A percentile compares a stretch with the other conserved stretches of the same genome.
Conservation (phyloP, 2,888 invertebrate species). For the Oxytorus armatus region DNA sequence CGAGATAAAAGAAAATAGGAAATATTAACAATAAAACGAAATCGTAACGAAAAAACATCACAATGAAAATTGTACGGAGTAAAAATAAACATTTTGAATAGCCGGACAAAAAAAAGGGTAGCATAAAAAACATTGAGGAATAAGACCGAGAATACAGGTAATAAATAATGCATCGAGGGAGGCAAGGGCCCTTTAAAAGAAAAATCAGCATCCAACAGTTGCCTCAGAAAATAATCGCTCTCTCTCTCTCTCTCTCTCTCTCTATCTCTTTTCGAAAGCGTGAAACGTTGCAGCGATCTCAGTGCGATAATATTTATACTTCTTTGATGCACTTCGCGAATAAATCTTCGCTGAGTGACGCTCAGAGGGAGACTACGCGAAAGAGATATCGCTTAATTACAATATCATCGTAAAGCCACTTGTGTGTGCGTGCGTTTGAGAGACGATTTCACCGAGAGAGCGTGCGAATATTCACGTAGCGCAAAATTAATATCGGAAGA, state of each 20-base stretch:
- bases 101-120: background rate
- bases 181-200: background rate
- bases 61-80: no score
- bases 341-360: conserved; percentile 41
- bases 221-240: background rate
- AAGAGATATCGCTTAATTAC: background rate
- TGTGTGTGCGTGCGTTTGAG: background rate
- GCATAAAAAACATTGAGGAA: background rate
- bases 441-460: background rate
- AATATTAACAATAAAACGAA: background rate
- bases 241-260: conserved; percentile 31
- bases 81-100: background rate
- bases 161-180: background rate
- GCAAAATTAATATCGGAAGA: conserved; percentile 7
- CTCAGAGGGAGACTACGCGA: background rate
- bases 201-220: background rate
- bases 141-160: background rate
- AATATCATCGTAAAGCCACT: background rate
- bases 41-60: background rate
- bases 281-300: background rate
- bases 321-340: conserved; percentile 52
- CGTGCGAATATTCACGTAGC: conserved; percentile 54
- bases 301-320: conserved; percentile 64
- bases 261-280: conserved; percentile 46
- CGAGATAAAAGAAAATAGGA: background rate